Evolutionary conservation across 2,113 vertebrate genomes (phyloP).

Genomic region (Ptychochromis oligacanthus): DNA sequence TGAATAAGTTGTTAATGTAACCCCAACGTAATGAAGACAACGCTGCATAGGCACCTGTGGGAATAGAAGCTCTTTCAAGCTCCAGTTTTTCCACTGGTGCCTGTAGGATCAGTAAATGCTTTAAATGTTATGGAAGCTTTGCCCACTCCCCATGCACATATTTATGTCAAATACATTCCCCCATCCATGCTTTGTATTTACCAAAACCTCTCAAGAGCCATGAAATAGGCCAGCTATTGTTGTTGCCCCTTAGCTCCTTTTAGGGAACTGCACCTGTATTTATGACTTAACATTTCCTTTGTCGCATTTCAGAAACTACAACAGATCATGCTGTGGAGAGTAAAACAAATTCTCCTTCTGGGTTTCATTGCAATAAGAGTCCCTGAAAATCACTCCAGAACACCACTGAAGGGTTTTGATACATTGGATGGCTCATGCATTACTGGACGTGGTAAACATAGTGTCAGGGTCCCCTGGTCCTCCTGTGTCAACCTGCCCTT

Average conservation of each 20-base stretch:
- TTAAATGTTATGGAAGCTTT: constrained; percentile 22
- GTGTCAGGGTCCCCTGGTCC: too few species aligned
- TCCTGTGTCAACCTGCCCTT: too few species aligned
- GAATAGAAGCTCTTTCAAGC: constrained; percentile 27
- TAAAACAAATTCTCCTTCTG: neutral
- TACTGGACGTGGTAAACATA: neutral
- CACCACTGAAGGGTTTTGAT: neutral
- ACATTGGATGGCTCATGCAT: neutral
- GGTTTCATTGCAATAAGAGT: constrained; percentile 20
- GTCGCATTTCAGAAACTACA: neutral
- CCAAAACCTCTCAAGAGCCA: constrained; percentile 15
- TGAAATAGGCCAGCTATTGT: constrained; percentile 8
- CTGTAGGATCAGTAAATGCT: constrained; percentile 27
- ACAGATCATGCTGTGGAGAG: neutral
- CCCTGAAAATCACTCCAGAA: neutral
- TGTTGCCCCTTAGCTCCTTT: constrained; percentile 13
- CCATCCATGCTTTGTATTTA: constrained; percentile 26
- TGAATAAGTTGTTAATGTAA: constrained; percentile 21
- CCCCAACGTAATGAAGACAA: neutral
- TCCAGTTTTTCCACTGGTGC: constrained; percentile 8
- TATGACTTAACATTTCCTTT: constrained; percentile 3
- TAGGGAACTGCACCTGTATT: constrained; percentile 9
- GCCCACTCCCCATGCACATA: constrained; percentile 12
- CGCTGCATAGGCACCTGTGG: neutral
- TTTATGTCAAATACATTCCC: constrained; percentile 39